phyloP scores from a whole-genome alignment of 2,113 vertebrate species.

The Campylomormyrus numenius region DNA sequence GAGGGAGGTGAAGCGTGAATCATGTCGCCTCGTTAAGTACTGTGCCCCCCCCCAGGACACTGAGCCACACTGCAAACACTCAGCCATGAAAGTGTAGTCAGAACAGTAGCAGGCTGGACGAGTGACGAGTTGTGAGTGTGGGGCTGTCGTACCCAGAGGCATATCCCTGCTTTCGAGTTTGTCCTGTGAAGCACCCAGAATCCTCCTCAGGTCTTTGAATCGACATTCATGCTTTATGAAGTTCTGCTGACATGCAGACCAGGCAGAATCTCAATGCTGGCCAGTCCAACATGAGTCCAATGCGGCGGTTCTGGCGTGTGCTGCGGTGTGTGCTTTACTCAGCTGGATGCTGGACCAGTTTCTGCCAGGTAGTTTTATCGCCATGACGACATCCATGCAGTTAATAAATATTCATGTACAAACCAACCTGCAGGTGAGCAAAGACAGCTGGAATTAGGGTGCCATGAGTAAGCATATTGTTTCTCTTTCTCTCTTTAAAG shows the following conservation, averaged over 20 bases:
- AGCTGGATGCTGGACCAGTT: not conserved
- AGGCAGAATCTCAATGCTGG: not conserved
- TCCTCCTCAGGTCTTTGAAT: not conserved
- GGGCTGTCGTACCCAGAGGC: not conserved
- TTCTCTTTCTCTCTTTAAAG: not conserved
- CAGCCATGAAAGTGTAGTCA: not conserved
- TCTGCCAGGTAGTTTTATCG: not conserved
- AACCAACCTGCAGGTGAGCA: not conserved
- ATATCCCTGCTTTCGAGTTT: not conserved
- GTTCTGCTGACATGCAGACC: not conserved
- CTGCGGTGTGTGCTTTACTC: not conserved
- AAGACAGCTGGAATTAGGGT: not conserved
- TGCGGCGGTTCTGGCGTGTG: not conserved
- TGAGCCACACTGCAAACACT: conserved; percentile 40
- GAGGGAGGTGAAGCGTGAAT: conserved; percentile 31
- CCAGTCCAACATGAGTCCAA: not conserved
- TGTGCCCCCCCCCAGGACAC: too few species aligned
- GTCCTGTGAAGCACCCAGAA: not conserved
- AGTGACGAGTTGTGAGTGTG: not conserved
- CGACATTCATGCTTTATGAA: not conserved
- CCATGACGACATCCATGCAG: not conserved
- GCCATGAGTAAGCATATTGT: not conserved
- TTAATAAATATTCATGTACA: not conserved
- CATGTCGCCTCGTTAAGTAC: not conserved
- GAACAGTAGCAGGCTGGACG: not conserved